Evolutionary conservation across 2,888 invertebrate genomes (phyloP).

Genomic region (Meghimatium bilineatum): DNA sequence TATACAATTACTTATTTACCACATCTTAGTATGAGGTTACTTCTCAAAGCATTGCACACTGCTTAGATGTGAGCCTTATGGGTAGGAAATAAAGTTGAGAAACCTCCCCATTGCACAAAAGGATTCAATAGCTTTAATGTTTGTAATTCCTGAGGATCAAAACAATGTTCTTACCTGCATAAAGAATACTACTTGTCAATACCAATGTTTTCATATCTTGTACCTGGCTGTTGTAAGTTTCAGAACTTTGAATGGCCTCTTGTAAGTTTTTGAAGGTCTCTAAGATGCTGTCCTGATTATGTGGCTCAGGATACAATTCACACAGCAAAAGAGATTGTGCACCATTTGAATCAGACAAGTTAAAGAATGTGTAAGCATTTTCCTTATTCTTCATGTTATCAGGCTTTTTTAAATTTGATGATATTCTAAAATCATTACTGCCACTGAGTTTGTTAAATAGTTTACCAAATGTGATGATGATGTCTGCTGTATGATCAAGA

Average conservation of each 20-base stretch:
- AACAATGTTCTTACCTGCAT: background rate
- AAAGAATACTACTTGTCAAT: constrained; percentile 10
- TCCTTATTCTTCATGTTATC: background rate
- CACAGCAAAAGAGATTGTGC: background rate
- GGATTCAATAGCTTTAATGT: too few species aligned
- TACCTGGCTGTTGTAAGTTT: background rate
- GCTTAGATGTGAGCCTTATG: too few species aligned
- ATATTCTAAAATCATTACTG: background rate
- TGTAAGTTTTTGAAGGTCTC: constrained; percentile 13
- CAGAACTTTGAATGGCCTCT: background rate
- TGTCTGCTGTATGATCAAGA: constrained; percentile 9
- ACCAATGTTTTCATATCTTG: background rate
- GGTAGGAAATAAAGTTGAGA: too few species aligned
- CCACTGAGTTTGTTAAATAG: constrained; percentile 31
- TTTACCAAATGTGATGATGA: constrained; percentile 18
- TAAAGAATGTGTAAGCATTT: background rate
- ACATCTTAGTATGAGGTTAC: too few species aligned
- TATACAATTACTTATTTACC: too few species aligned
- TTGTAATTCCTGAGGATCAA: too few species aligned
- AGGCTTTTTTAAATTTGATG: background rate
- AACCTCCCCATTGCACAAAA: too few species aligned
- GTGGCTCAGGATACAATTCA: constrained; percentile 3
- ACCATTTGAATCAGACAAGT: background rate
- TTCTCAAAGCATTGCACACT: too few species aligned
- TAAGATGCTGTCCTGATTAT: background rate